These are phyloP conservation scores for Apogon talboti DNA, from an alignment of 2,797 vertebrate species.

Conservation along the genomic window DNA sequence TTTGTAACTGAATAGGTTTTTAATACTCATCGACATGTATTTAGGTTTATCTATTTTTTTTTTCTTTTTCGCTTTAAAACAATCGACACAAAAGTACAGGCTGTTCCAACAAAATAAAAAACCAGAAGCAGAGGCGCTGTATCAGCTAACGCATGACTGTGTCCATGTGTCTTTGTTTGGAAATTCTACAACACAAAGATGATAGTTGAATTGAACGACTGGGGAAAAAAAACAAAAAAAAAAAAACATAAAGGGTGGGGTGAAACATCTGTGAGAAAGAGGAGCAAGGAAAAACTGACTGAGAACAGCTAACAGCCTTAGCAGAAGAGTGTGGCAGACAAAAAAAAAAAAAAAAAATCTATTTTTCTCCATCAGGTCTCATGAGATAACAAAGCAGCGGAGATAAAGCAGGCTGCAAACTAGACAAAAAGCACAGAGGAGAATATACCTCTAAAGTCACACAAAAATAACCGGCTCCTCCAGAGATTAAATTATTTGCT, in stretches of 20 bases:
- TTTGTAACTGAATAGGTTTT: slow-evolving; percentile 40
- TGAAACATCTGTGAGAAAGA: slow-evolving; percentile 33
- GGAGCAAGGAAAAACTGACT: slow-evolving; percentile 16
- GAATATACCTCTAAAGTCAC: slow-evolving; percentile 51
- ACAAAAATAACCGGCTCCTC: slow-evolving; percentile 60
- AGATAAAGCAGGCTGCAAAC: slow-evolving; percentile 63
- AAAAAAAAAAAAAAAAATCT: slow-evolving; percentile 46
- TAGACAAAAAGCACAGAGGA: slow-evolving; percentile 55
- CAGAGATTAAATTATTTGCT: slow-evolving; percentile 67
- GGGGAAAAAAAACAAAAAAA: slow-evolving; percentile 21
- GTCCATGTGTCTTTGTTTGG: slow-evolving; percentile 25
- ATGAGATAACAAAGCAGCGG: slow-evolving; percentile 69
- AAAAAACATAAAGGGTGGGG: slow-evolving; percentile 4
- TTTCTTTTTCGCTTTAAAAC: slow-evolving; percentile 1
- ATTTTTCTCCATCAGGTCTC: slow-evolving; percentile 66
- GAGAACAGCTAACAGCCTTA: slow-evolving; percentile 38
- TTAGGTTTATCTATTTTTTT: slow-evolving; percentile 10
- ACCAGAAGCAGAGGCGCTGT: slow-evolving; percentile 4
- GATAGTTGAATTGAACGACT: no score
- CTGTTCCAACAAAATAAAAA: slow-evolving; percentile 8
- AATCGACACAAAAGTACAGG: slow-evolving; percentile 17
- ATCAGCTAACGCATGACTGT: slow-evolving; percentile 1
- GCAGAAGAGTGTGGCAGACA: slow-evolving; percentile 48
- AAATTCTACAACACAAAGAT: slow-evolving; percentile 30
- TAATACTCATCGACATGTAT: slow-evolving; percentile 26